Base-by-base conservation (phyloP, 1,140 invertebrate genomes). In the Scaptomyza montana region DNA sequence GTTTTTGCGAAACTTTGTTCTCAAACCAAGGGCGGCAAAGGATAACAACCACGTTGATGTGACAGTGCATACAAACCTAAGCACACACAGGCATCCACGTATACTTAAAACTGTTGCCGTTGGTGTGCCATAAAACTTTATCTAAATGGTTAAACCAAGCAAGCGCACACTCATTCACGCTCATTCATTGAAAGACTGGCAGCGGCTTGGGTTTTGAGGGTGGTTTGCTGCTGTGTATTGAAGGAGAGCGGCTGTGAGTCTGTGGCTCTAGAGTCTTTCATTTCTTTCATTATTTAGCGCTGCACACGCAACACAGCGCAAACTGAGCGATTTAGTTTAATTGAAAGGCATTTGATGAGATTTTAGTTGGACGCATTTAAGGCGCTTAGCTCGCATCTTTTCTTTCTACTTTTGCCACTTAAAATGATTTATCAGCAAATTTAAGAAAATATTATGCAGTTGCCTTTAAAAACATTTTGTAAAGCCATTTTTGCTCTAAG, bases 61-160 rank as follows among this genome's bases (percentile, higher is more conserved):
- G 66, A 69, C 60, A 74, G 46, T 63, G 68, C 66, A 73, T 56
- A 25, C 21, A 25, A 25, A 25, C 21, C 21, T 25, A 68, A 57
- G 53, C 65, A 47, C 25, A 54, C 39, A 59, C 16, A 53, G 8
- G 41, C 39, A 54, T 36, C 10, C 8, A 13, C 12, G 12, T 43
- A 49, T 63, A 47, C 39, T 33, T 7, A 7, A 57, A 55, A 64
- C 50, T 61, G 60, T 70, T 85, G 79, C 71, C 74, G 46, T 65
- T 74, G 73, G 77, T 80, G 80, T 85, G 80, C 73, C 81, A 86
- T 86, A 87, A 86, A 86, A 86, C 81, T 86, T 86, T 86, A 86
- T 86, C 81, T 86, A 86, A 86, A 86, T 87, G 78, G 78, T 82
- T 80, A 74, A 74, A 70, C 75, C 71, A 77, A 69, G 75, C 75